Conservation (phyloP, 2,797 vertebrate genomes). For the Halcyon chelicuti region DNA sequence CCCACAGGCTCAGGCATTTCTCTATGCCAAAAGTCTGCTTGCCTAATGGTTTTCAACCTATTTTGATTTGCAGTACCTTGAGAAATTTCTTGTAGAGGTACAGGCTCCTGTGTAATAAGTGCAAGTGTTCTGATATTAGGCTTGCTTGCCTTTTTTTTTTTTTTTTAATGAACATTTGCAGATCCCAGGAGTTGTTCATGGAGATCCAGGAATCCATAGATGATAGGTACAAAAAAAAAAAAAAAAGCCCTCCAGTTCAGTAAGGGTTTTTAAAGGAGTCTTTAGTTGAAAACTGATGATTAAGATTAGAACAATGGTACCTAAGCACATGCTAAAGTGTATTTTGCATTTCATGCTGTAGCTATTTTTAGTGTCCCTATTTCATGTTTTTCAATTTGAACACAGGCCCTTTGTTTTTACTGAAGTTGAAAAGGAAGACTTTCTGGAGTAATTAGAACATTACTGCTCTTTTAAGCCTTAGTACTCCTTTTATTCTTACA, state of each 20-base stretch:
- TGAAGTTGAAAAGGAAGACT: conserved; percentile 30
- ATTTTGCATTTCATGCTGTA: conserved; percentile 29
- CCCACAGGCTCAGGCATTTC: neutral
- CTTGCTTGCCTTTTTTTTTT: neutral
- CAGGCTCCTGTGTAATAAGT: neutral
- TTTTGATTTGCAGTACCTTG: neutral
- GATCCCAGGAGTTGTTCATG: neutral
- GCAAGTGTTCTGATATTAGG: neutral
- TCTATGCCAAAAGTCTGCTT: neutral
- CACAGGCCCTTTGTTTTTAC: conserved; percentile 47
- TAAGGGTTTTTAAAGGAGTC: neutral
- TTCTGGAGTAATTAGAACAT: conserved; percentile 55
- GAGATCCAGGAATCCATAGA: neutral
- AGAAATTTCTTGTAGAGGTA: neutral
- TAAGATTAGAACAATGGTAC: neutral
- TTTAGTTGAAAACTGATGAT: conserved; percentile 3
- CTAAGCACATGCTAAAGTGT: neutral
- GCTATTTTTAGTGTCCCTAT: conserved; percentile 35
- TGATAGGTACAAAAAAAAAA: neutral
- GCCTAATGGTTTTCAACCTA: neutral
- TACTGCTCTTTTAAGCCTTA: conserved; percentile 14
- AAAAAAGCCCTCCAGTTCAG: neutral
- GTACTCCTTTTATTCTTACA: neutral
- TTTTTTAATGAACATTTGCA: neutral
- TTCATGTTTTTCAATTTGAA: conserved; percentile 34